phyloP scores from a whole-genome alignment of 2,888 invertebrate genomes.

The Catocala sponsa region DNA sequence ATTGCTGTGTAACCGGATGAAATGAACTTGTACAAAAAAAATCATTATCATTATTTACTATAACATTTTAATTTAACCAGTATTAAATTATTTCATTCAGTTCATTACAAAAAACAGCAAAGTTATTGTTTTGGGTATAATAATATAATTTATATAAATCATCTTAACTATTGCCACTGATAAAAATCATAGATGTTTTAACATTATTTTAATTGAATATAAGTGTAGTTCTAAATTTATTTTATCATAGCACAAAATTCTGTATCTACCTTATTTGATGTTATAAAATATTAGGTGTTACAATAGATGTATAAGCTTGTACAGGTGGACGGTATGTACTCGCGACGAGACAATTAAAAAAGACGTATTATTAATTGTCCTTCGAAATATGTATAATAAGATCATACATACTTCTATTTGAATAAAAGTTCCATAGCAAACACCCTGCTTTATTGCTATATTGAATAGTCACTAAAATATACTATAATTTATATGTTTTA shows the following conservation, averaged over 20 bases:
- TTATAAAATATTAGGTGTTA: conserved; percentile 13
- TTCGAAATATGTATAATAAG: too few species aligned
- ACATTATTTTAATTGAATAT: conserved; percentile 33
- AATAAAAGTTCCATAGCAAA: too few species aligned
- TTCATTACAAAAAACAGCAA: conserved; percentile 26
- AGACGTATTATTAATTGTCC: too few species aligned
- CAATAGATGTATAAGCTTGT: conserved; percentile 36
- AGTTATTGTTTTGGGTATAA: conserved; percentile 5
- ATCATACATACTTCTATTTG: too few species aligned
- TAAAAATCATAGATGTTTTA: conserved; percentile 27
- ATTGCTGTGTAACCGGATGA: conserved; percentile 16
- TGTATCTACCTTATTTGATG: conserved; percentile 29
- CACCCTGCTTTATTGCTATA: too few species aligned
- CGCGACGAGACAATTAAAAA: too few species aligned
- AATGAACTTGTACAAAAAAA: conserved; percentile 52
- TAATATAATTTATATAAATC: conserved; percentile 22
- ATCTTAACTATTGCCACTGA: conserved; percentile 13
- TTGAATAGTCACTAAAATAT: not conserved
- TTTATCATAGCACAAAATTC: conserved; percentile 44
- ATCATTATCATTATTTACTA: conserved; percentile 15
- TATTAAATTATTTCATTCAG: conserved; percentile 53
- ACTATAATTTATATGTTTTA: not conserved
- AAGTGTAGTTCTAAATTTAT: conserved; percentile 46
- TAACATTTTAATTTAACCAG: conserved; percentile 45
- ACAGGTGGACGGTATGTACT: conserved; percentile 27